Conservation (phyloP, 1,140 invertebrate species). For the Cherax destructor region DNA sequence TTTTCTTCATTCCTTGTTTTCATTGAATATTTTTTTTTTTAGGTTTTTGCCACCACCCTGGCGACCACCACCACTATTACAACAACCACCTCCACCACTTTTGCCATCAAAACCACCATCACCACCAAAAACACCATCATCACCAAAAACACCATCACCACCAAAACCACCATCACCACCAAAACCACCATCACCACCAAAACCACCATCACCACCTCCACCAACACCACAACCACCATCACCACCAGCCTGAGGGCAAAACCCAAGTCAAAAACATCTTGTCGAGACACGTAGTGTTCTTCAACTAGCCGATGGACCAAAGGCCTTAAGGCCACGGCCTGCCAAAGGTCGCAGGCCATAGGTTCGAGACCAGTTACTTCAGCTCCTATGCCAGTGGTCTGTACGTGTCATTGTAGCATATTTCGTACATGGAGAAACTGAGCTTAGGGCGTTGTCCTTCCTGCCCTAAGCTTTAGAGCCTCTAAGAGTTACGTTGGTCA, state of each 20-base stretch:
- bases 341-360: constrained; percentile 33
- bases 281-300: constrained; percentile 55
- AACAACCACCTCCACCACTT: too few species aligned
- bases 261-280: constrained; percentile 40
- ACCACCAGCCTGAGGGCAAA: not conserved
- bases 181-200: too few species aligned
- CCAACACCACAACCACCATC: too few species aligned
- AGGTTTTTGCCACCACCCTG: too few species aligned
- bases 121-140: too few species aligned
- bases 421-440: not conserved
- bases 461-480: constrained; percentile 56
- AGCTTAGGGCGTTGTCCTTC: not conserved
- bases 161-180: too few species aligned
- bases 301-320: constrained; percentile 67
- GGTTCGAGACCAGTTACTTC: not conserved
- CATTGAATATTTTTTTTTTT: too few species aligned
- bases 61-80: not conserved
- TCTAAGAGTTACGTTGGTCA: constrained; percentile 60
- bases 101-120: too few species aligned
- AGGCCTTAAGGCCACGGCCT: constrained; percentile 49
- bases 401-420: not conserved
- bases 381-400: not conserved
- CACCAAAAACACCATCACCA: too few species aligned
- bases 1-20: too few species aligned
- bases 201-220: too few species aligned